Base-by-base conservation (phyloP, 1,140 invertebrate genomes). In the Galleria mellonella region DNA sequence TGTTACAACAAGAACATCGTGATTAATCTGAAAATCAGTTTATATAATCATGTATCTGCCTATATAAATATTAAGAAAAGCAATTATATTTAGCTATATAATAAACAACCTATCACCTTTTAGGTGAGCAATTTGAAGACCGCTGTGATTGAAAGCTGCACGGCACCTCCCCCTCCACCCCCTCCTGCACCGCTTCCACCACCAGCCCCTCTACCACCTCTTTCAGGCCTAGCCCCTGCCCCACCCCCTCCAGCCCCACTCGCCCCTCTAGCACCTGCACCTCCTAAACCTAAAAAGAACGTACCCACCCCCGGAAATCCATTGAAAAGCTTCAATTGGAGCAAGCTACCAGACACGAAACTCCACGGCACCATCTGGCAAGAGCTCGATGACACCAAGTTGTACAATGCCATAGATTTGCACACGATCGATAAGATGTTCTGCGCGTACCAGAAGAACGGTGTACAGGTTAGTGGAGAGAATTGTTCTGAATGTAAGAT, bases 291-390 rank as follows among this genome's bases (percentile, higher is more conserved):
- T 28, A 90, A 90, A 55, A 94, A 94, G 70, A 92, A 94, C 58
- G 92, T 95, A 44, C 97, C 96, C 52, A 94, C 97, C 64, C 94
- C 97, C 4, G 91, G 93, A 11, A 95, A 96, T 84, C 95, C 97
- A 0, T 86, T 99, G 1, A 99, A 98, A 78, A 97, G 96, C 15
- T 97, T 99, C 86, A 99, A 99, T 83, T 99, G 98, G 97, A 95
- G 94, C 5, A 98, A 98, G 68, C 87, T 98, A 51, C 94, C 96
- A 0, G 96, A 97, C 62, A 91, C 94, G 13, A 95, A 95, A 66
- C 79, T 95, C 0, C 91, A 92, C 51, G 96, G 96, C 4, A 98
- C 97, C 0, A 93, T 99, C 46, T 99, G 97, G 97, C 93, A 92
- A 47, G 94, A 97, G 66, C 73, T 99, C 39, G 96, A 98, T 69